Evolutionary conservation across 2,888 invertebrate species (phyloP), one percentile per base, ranked within the genome.

Genomic region (Idaea aversata): DNA sequence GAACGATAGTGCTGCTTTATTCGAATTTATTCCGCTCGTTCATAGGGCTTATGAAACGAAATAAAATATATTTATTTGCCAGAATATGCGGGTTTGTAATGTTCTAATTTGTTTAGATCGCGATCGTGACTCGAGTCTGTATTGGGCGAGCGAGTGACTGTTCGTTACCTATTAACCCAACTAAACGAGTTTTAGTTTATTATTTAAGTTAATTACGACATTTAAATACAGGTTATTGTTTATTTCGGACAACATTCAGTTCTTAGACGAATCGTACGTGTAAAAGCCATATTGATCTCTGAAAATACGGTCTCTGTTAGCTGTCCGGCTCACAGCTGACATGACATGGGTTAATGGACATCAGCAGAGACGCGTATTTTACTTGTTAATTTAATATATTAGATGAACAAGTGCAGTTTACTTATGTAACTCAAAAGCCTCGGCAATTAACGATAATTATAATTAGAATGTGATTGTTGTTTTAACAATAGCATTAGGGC

Each of bases 231-330:
- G 83, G 79, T 84, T 80, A 81, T 81, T 79, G 83, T 85, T 84
- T 81, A 81, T 76, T 80, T 79, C 84, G 77, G 83, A 47, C 47
- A 47, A 47, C 47, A 47, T 47, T 47, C 47, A 47, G 47, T 47
- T 47, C 47, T 47, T 47, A 47, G 3, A 47, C 83, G 78, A 85
- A 80, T 81, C 83, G 82, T 84, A 83, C 78, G 80, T 82, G 81
- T 81, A 81, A 86, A 25, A 87, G 88, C 88, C 90, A 90, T 90
- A 89, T 86, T 91, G 92, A 92, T 92, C 92, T 92, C 91, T 88
- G 86, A 82, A 73, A 79, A 81, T 81, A 77, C 75, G 81, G 77
- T 77, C 77, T 78, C 81, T 82, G 85, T 76, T 47, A 47, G 47
- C 47, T 47, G 47, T 47, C 47, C 75, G 74, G 76, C 66, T 64